These are phyloP conservation scores for Stegana nigrithorax DNA, from an alignment of 2,888 invertebrate species.

Conservation along the genomic window DNA sequence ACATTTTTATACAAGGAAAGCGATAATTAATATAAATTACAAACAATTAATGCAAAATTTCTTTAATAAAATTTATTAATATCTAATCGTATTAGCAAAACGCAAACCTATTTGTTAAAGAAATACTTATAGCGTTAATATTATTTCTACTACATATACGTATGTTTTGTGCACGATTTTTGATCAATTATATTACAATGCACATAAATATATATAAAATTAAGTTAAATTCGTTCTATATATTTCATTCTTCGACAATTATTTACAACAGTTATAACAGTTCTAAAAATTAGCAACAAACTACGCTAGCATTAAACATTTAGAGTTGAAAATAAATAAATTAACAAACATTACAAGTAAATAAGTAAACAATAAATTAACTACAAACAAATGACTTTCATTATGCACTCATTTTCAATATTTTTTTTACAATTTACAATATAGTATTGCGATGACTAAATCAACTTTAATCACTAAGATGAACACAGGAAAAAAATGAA, in stretches of 20 bases:
- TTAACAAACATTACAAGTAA: conserved; percentile 22
- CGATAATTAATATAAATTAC: no score
- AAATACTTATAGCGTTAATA: no score
- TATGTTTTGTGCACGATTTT: no score
- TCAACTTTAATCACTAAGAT: neutral
- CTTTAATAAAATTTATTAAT: no score
- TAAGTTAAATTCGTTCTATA: conserved; percentile 8
- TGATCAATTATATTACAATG: no score
- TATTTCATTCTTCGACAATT: conserved; percentile 36
- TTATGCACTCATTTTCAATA: conserved; percentile 54
- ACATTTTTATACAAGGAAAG: no score
- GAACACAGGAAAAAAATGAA: no score
- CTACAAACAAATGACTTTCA: conserved; percentile 62
- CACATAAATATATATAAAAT: conserved; percentile 23
- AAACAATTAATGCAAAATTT: no score
- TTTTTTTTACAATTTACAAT: conserved; percentile 34
- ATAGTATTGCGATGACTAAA: conserved; percentile 25
- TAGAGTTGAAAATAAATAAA: conserved; percentile 38
- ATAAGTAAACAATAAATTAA: conserved; percentile 27
- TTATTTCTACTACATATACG: no score
- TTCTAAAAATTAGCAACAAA: conserved; percentile 47
- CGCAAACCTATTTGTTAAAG: no score
- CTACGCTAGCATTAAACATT: conserved; percentile 32
- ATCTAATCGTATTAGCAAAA: no score
- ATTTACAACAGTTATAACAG: conserved; percentile 46